Base-by-base conservation (phyloP, 1,140 invertebrate genomes). In the Condylostylus longicornis region DNA sequence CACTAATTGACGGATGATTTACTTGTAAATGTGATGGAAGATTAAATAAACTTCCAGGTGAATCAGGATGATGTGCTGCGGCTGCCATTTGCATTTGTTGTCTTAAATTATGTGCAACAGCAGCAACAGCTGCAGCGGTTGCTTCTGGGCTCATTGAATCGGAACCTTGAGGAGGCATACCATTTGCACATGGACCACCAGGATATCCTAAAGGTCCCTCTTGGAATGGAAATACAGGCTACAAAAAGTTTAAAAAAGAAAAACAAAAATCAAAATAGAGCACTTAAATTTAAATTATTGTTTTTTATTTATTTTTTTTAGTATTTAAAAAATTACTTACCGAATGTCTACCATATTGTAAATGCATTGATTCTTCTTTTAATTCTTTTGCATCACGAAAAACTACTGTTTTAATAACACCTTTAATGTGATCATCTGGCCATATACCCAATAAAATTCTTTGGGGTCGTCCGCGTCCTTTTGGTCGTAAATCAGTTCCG, bases 381-480 rank as follows among this genome's bases (percentile, higher is more conserved):
- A 79, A 70, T 43, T 82, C 73, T 50, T 72, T 68, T 15, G 71
- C 70, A 52, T 91, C 87, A 49, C 85, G 69, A 68, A 90, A 91
- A 21, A 91, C 86, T 31, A 90, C 87, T 31, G 85, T 83, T 47
- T 85, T 72, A 48, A 90, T 90, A 33, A 90, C 86, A 38, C 82
- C 83, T 49, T 83, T 76, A 50, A 90, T 87, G 60, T 90, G 85
- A 54, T 89, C 85, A 61, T 90, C 85, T 10, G 85, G 84, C 86
- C 86, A 90, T 35, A 86, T 79, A 35, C 86, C 87, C 41, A 90
- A 65, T 27, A 90, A 66, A 51, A 90, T 90, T 52, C 86, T 72
- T 53, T 90, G 85, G 12, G 86, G 86, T 42, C 87, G 65, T 17
- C 86, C 86, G 46, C 85, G 70, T 32, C 86, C 87, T 64, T 90